Base-by-base conservation (phyloP, 2,113 vertebrate genomes). In the Syngnathus floridae region DNA sequence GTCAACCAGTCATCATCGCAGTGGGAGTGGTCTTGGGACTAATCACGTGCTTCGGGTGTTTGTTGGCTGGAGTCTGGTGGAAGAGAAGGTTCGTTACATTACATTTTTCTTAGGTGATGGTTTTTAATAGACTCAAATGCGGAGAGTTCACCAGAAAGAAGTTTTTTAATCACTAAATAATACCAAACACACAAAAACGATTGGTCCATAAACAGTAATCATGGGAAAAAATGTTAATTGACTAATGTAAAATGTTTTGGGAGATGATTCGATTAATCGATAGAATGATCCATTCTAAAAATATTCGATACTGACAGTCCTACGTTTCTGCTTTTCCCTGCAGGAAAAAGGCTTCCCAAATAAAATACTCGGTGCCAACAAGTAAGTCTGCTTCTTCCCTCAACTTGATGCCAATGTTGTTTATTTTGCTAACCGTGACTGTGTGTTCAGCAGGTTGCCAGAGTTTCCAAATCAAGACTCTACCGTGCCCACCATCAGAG, bases 51-150 rank as follows among this genome's bases (percentile, higher is more conserved):
- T 80, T 84, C 36, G 74, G 88, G 17, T 88, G 91, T 79, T 83
- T 94, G 71, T 52, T 94, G 80, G 87, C 74, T 60, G 91, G 90
- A 60, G 74, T 94, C 69, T 90, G 90, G 80, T 86, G 62, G 86
- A 91, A 85, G 73, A 90, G 87, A 85, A 93, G 93, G 94, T 94
- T 19, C 10, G 19, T n/a, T 46, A 40, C n/a, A 43, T n/a, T 21
- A 43, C 9, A 21, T 21, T 22, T 22, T 41, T 6, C 38, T 43
- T 14, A 56, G 8, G 14, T 7, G 8, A 13, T 35, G 12, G 22
- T 1, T 10, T 11, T 55, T 55, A 36, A 56, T 35, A 8, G 13
- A 35, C 12, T 56, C 54, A 56, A 31, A 31, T 31, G 26, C 2
- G 26, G 26, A 31, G 26, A 31, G 26, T 31, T 31, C 3, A 31